Evolutionary conservation across 2,797 vertebrate genomes (phyloP).

Genomic region (Chiloscyllium punctatum): DNA sequence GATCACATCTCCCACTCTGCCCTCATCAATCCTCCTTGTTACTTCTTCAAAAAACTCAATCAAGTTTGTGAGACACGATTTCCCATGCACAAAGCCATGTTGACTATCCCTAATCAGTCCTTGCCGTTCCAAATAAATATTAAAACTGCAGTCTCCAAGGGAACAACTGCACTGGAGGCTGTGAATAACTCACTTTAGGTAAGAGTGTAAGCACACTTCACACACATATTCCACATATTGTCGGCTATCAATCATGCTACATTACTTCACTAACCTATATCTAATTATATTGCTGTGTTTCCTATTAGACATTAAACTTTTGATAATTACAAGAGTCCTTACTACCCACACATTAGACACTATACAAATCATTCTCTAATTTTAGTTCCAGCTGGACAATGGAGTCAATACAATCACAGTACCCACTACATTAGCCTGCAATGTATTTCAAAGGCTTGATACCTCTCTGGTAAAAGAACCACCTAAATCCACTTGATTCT

Average conservation of each 20-base stretch:
- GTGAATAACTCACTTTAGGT: not conserved
- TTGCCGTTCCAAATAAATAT: no score
- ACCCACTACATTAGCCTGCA: not conserved
- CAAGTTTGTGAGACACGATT: no score
- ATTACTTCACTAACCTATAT: not conserved
- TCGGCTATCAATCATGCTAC: not conserved
- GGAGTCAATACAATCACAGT: not conserved
- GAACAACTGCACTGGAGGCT: not conserved
- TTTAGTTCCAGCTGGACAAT: not conserved
- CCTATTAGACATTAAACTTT: not conserved
- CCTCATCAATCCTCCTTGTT: no score
- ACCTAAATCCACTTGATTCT: not conserved
- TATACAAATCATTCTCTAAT: not conserved
- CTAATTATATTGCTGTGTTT: not conserved
- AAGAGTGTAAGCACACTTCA: not conserved
- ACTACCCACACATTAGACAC: not conserved
- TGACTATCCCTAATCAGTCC: no score
- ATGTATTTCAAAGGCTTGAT: not conserved
- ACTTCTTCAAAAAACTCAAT: no score
- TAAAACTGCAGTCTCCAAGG: not conserved
- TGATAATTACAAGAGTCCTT: not conserved
- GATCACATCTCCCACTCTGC: no score
- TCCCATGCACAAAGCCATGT: no score
- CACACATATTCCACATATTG: not conserved
- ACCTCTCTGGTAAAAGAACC: not conserved